These are phyloP conservation scores for Selenia dentaria DNA, from an alignment of 2,888 invertebrate genomes.

Conservation along the genomic window DNA sequence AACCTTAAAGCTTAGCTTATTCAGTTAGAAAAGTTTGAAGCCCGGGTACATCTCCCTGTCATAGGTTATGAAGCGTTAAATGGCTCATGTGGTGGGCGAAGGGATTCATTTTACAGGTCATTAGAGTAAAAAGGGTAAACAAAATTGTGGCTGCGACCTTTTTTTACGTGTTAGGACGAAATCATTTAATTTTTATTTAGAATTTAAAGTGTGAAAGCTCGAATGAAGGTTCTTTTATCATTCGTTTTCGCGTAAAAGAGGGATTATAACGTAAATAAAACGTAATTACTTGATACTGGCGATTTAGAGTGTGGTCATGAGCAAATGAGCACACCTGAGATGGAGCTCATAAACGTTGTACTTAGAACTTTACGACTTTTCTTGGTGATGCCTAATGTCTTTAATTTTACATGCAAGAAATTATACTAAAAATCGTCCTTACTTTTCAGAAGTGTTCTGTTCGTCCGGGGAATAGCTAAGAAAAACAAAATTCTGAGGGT, in stretches of 20 bases:
- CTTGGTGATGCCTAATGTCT: slow-evolving; percentile 8
- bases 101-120: slow-evolving; percentile 72
- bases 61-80: slow-evolving; percentile 59
- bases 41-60: slow-evolving; percentile 54
- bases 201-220: slow-evolving; percentile 31
- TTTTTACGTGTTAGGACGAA: slow-evolving; percentile 39
- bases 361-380: slow-evolving; percentile 16
- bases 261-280: slow-evolving; percentile 13
- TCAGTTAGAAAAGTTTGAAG: slow-evolving; percentile 37
- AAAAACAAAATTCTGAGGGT: slow-evolving; percentile 11
- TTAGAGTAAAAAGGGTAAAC: slow-evolving; percentile 70
- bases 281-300: slow-evolving; percentile 9
- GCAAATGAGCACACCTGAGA: slow-evolving; percentile 14
- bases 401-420: neutral
- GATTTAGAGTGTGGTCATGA: slow-evolving; percentile 10
- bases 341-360: slow-evolving; percentile 1
- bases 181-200: slow-evolving; percentile 37
- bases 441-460: slow-evolving; percentile 1
- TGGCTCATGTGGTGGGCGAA: slow-evolving; percentile 49
- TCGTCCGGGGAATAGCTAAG: slow-evolving; percentile 2
- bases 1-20: slow-evolving; percentile 33
- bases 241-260: slow-evolving; percentile 11
- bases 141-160: slow-evolving; percentile 53
- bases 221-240: slow-evolving; percentile 23
- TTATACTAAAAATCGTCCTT: neutral